Base-by-base conservation (phyloP, 2,113 vertebrate genomes). In the Crotalus tigris region DNA sequence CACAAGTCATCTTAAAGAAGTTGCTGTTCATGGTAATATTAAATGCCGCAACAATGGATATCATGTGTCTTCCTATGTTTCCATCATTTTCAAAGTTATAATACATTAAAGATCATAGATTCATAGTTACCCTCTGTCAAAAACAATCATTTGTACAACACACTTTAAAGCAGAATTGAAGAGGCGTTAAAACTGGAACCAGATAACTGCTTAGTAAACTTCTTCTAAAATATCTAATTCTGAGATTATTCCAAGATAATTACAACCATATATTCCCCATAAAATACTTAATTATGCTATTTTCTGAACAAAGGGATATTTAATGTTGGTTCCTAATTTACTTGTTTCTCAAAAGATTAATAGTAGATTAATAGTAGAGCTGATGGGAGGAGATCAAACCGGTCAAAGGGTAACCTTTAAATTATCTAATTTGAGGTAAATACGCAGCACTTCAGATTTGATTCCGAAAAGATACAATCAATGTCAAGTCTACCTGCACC, bases 1-100 rank as follows among this genome's bases (percentile, higher is more conserved):
- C 23, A 91, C 54, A 4, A 39, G 81, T 64, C 87, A 91, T 59
- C 94, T 94, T 46, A 93, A 92, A 4, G 91, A 9, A 8, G 15
- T 15, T 61, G 64, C 1, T 87, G 54, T 54, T 90, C 8, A 91
- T 19, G 92, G 90, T 81, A 44, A 24, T 19, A 10, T 89, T 89
- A 21, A 89, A 13, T 87, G 10, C 7, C 33, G 9, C 10, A 19
- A 21, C 3, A 21, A 81, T 39, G 15, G 13, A 69, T 53, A 26
- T 81, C 69, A 21, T 75, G n/a, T 39, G 33, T 81, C 89, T 93
- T 91, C 5, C 29, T 26, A 89, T 49, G 54, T 85, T 85, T 85
- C 91, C 1, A 46, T 88, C 61, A 55, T 4, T 44, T 29, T 6
- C 93, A 88, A 59, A 90, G 10, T 85, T n/a, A 8, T 10, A 86